phyloP scores from a whole-genome alignment of 35 echinoderm and acorn worm species.

The Diadema setosum region DNA sequence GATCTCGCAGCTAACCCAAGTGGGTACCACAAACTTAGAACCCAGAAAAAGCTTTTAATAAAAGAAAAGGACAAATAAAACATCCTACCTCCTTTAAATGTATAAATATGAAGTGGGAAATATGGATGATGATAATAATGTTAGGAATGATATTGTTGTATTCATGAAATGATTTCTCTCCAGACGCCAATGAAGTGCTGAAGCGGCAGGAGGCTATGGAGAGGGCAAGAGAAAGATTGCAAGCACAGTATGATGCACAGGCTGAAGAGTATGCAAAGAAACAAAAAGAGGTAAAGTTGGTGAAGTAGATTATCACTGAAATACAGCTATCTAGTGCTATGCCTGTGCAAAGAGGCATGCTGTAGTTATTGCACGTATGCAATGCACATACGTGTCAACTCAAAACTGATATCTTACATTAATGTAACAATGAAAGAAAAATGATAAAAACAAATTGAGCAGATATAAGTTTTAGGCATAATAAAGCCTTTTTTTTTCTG shows the following conservation, averaged over 20 bases:
- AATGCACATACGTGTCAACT: neutral
- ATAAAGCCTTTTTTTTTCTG: too few relatives aligned
- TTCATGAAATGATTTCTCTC: neutral
- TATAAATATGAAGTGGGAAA: too few relatives aligned
- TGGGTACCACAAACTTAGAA: too few relatives aligned
- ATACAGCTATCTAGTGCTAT: neutral
- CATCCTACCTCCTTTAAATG: too few relatives aligned
- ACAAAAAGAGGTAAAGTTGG: constrained; percentile 71
- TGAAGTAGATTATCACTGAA: neutral
- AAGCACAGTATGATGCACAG: constrained; percentile 56
- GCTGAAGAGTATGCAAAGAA: constrained; percentile 54
- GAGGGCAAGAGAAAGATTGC: constrained; percentile 55
- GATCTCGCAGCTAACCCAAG: too few relatives aligned
- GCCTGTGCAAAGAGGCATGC: neutral
- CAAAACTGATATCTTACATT: neutral
- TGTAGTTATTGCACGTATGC: neutral
- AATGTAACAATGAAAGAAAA: too few relatives aligned
- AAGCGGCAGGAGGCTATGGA: constrained; percentile 72
- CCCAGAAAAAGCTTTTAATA: too few relatives aligned
- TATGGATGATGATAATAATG: too few relatives aligned
- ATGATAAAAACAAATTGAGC: too few relatives aligned
- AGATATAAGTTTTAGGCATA: too few relatives aligned
- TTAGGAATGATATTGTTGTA: too few relatives aligned
- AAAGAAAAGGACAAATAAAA: too few relatives aligned
- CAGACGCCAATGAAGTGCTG: constrained; percentile 45